Percentiles rank a stretch among this genome's conserved stretches.
Evolutionary conservation across 2,888 invertebrate species (phyloP).

Genomic region (Athalia cordata): DNA sequence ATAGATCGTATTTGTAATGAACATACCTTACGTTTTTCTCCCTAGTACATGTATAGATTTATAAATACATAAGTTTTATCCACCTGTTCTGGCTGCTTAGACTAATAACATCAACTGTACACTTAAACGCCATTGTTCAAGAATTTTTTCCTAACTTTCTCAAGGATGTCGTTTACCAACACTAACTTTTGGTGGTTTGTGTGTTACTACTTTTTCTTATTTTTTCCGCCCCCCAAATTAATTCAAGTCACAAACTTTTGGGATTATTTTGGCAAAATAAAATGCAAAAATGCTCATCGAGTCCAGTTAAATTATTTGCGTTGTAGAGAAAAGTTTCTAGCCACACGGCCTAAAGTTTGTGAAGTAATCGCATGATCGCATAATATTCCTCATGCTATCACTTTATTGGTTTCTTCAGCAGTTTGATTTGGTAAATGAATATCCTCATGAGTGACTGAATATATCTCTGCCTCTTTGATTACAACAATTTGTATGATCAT

Average conservation of each 20-base stretch:
- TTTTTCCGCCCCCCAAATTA: too few relatives aligned
- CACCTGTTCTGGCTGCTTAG: slow-evolving; percentile 8
- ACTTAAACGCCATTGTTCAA: neutral
- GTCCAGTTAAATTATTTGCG: too few relatives aligned
- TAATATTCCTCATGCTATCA: neutral
- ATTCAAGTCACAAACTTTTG: neutral
- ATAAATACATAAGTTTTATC: slow-evolving; percentile 23
- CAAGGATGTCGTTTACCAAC: slow-evolving; percentile 27
- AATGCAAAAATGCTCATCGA: too few relatives aligned
- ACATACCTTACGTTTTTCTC: slow-evolving; percentile 32
- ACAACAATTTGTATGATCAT: neutral
- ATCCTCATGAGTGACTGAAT: slow-evolving; percentile 1
- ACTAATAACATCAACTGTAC: slow-evolving; percentile 6
- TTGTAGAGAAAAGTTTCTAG: too few relatives aligned
- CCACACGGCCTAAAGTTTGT: too few relatives aligned
- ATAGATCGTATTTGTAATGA: slow-evolving; percentile 44
- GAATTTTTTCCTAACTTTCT: neutral
- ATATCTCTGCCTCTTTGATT: neutral
- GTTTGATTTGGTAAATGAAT: slow-evolving; percentile 29
- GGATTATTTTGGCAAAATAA: neutral
- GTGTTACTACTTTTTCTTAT: neutral
- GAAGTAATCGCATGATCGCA: neutral
- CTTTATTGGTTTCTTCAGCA: neutral
- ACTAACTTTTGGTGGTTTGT: neutral
- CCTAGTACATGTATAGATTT: slow-evolving; percentile 34